Evolutionary conservation across 2,797 vertebrate genomes (phyloP), one percentile per base, ranked within the genome.

Genomic region (Typhlichthys eigenmanni): DNA sequence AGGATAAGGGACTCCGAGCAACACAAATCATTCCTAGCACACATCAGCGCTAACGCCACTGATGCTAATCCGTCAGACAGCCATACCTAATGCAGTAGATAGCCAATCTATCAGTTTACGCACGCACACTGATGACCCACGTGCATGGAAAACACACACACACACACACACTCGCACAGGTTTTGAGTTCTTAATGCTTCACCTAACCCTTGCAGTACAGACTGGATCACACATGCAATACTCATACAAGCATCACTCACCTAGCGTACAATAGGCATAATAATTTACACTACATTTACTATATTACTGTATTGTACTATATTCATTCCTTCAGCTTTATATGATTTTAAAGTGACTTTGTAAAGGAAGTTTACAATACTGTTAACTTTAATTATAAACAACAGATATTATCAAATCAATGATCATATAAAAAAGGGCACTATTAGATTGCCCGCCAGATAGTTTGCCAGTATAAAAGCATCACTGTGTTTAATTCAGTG

Each of bases 1-100:
- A 71, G 61, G 70, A 73, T 59, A 19, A n/a, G 59, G 60, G 70
- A 80, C 75, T 71, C 63, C 75, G 68, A 67, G 67, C 77, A 75
- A 83, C 65, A 75, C 75, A 84, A 87, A 81, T 87, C 69, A 80
- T 79, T 69, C 78, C 72, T 72, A 83, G 84, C 80, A 78, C 81
- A 72, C 74, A 81, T 81, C 73, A 74, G 58, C 52, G 76, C 58
- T 76, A 74, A 75, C 67, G 69, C 69, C 54, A 73, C 68, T 75
- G 69, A 84, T 74, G 65, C 72, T 75, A 81, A 88, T 88, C 79
- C 66, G 74, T 80, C 77, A 76, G 72, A 81, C 81, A 74, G 62
- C 55, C 79, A 74, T 82, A 68, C 62, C 72, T 77, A 75, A 81
- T 56, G 60, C 79, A 58, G 67, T 47, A 75, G 66, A 76, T 60